A percentile compares a stretch with the other conserved stretches of the same genome.
phyloP scores from a whole-genome alignment of 2,888 invertebrate species.

The Eurytoma californica region DNA sequence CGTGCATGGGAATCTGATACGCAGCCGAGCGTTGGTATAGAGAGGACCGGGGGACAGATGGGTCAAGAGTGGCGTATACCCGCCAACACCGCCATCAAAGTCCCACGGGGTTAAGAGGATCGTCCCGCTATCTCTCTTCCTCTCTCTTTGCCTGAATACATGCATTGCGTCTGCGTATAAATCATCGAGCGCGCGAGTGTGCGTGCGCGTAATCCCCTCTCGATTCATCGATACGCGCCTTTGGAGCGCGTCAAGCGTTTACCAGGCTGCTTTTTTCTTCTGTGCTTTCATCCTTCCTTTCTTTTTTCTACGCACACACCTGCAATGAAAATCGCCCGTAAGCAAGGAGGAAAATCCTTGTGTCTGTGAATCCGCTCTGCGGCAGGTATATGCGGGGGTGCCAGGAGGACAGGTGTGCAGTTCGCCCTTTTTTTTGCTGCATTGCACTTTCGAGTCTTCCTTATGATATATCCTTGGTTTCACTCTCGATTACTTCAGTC shows the following conservation, averaged over 20 bases:
- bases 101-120: constrained; percentile 69
- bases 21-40: constrained; percentile 53
- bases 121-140: constrained; percentile 42
- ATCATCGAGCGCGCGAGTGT: not conserved
- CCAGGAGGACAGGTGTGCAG: constrained; percentile 22
- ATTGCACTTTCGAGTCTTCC: constrained; percentile 47
- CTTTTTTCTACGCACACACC: not conserved
- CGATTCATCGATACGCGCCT: constrained; percentile 49
- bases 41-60: constrained; percentile 61
- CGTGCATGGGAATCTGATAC: constrained; percentile 74
- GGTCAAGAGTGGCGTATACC: constrained; percentile 66
- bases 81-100: constrained; percentile 58
- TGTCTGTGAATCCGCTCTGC: constrained; percentile 1
- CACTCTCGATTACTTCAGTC: too few species aligned
- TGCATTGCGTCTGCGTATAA: constrained; percentile 19
- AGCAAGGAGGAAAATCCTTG: not conserved
- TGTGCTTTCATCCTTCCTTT: not conserved
- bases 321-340: not conserved
- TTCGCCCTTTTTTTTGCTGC: constrained; percentile 30
- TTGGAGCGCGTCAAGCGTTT: constrained; percentile 14
- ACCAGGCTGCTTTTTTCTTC: constrained; percentile 9
- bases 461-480: too few species aligned
- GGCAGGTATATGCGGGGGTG: not conserved
- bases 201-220: constrained; percentile 34
- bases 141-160: not conserved